Conservation (phyloP, 2,113 vertebrate species). For the Athene cunicularia region DNA sequence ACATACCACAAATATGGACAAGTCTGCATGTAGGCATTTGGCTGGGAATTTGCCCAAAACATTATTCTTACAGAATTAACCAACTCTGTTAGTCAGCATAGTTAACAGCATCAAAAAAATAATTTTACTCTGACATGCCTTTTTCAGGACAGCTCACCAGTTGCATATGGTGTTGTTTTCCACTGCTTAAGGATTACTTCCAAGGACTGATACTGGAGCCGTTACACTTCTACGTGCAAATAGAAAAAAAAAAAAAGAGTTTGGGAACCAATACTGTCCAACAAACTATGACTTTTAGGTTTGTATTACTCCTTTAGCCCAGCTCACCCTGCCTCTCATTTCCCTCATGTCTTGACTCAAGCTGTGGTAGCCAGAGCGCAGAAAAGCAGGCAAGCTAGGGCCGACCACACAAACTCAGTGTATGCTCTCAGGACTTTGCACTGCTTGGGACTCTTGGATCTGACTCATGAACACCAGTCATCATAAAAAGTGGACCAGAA, state of each 20-base stretch:
- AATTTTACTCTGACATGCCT: background rate
- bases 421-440: background rate
- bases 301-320: background rate
- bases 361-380: background rate
- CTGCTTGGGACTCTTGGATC: background rate
- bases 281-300: background rate
- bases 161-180: background rate
- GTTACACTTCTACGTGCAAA: background rate
- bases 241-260: background rate
- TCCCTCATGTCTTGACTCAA: background rate
- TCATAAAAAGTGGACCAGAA: background rate
- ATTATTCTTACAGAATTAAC: slow-evolving; percentile 26
- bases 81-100: background rate
- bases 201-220: background rate
- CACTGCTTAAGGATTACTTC: background rate
- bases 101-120: background rate
- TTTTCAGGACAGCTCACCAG: background rate
- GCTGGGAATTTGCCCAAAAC: slow-evolving; percentile 29
- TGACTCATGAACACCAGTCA: background rate
- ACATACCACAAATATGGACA: slow-evolving; percentile 36
- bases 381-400: background rate
- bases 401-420: background rate
- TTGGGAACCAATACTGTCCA: background rate
- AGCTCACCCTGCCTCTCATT: background rate
- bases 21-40: slow-evolving; percentile 31